A percentile compares a stretch with the other conserved stretches of the same genome.
Conservation (phyloP, 2,888 invertebrate species). For the Tinea pellionella region DNA sequence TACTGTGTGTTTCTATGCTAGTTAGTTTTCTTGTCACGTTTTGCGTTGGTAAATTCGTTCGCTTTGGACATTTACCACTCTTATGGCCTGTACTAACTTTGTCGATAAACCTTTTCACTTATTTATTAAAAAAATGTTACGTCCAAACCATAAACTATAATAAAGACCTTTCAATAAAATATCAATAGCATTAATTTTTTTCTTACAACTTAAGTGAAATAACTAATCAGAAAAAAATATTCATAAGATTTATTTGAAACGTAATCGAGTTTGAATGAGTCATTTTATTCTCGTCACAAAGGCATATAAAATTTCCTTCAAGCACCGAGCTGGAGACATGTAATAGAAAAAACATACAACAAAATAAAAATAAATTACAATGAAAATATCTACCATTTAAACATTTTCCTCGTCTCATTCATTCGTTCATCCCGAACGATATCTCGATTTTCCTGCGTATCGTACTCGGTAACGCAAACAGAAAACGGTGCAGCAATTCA, state of each 20-base stretch:
- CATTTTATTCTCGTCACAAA: too few species aligned
- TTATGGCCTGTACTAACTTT: conserved; percentile 1
- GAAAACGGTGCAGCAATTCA: conserved; percentile 40
- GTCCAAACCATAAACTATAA: neutral
- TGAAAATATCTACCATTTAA: neutral
- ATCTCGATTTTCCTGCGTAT: conserved; percentile 7
- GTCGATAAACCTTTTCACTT: conserved; percentile 5
- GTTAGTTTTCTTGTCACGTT: conserved; percentile 11
- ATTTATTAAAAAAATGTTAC: neutral
- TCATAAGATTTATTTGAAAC: too few species aligned
- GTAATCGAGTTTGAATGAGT: too few species aligned
- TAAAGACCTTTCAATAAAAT: neutral
- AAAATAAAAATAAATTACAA: conserved; percentile 6
- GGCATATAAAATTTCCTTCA: neutral
- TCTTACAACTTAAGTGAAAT: too few species aligned
- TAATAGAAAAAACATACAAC: neutral
- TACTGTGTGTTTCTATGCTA: conserved; percentile 2
- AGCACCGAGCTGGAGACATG: neutral
- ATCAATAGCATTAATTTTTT: neutral
- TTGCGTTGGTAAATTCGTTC: conserved; percentile 6
- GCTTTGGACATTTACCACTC: conserved; percentile 1
- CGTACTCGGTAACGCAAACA: conserved; percentile 6
- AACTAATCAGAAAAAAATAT: too few species aligned
- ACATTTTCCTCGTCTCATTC: neutral
- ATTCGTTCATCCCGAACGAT: neutral